Conservation (phyloP, 2,797 vertebrate species). For the Sebastes baramenuke region DNA sequence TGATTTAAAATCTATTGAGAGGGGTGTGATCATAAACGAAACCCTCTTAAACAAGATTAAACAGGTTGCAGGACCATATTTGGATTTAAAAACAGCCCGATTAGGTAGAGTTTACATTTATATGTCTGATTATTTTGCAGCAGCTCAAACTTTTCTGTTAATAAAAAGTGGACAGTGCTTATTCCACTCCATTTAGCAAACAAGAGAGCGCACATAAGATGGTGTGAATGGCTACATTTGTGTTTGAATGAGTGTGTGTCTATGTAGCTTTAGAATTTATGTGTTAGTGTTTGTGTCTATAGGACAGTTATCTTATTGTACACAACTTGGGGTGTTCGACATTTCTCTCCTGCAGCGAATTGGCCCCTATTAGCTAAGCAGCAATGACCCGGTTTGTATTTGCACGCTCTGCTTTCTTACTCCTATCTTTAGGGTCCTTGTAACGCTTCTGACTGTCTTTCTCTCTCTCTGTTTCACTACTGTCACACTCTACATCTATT, state of each 20-base stretch:
- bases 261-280: conserved; percentile 76
- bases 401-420: conserved; percentile 99
- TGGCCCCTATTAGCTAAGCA: conserved; percentile 99
- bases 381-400: conserved; percentile 99
- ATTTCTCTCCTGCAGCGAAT: conserved; percentile 99
- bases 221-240: conserved; percentile 74
- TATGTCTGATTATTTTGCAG: conserved; percentile 2
- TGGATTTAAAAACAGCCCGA: neutral
- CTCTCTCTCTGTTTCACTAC: conserved; percentile 66
- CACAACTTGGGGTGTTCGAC: conserved; percentile 99
- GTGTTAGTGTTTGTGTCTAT: conserved; percentile 87
- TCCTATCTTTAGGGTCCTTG: conserved; percentile 88
- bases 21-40: neutral
- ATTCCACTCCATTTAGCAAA: conserved; percentile 75
- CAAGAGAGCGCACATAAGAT: conserved; percentile 59
- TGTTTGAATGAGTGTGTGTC: conserved; percentile 73
- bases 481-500: conserved; percentile 83
- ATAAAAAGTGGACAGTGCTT: conserved; percentile 67
- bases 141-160: conserved; percentile 3
- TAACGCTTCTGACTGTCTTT: conserved; percentile 84
- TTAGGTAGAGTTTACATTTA: neutral
- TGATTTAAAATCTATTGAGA: neutral
- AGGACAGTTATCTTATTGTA: conserved; percentile 98
- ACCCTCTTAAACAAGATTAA: neutral
- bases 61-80: neutral